These are phyloP conservation scores for Triops cancriformis DNA, from an alignment of 1,140 invertebrate species.

Conservation along the genomic window DNA sequence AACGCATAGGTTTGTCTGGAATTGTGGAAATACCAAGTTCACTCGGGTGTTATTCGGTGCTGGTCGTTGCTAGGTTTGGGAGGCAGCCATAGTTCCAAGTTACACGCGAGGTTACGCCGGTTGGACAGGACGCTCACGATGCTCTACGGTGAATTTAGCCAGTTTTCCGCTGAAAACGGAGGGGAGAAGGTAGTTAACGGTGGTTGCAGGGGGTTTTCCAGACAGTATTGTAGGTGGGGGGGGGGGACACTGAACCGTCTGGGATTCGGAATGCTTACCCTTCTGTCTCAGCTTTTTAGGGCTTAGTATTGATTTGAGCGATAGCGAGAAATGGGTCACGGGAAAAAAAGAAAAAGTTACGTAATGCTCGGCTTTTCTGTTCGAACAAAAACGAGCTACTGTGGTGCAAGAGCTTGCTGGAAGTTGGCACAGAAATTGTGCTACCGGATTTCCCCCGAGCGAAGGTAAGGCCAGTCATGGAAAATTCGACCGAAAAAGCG, in stretches of 20 bases:
- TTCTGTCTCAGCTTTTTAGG: not conserved
- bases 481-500: not conserved
- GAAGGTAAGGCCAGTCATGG: conserved; percentile 3
- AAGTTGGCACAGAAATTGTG: not conserved
- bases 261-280: not conserved
- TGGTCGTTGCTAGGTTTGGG: not conserved
- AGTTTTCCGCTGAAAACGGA: not conserved
- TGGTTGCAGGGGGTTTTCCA: not conserved
- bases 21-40: not conserved
- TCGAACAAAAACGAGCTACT: not conserved
- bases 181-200: not conserved
- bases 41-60: not conserved
- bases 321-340: not conserved
- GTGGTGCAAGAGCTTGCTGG: not conserved
- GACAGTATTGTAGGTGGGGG: not conserved
- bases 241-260: not conserved
- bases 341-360: not conserved
- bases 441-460: conserved; percentile 3
- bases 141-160: not conserved
- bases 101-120: not conserved
- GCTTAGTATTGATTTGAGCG: not conserved
- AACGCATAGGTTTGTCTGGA: not conserved
- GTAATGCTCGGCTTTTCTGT: not conserved
- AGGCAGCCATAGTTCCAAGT: not conserved
- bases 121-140: not conserved